These are phyloP conservation scores for Paguma larvata DNA, from an alignment of 2,797 vertebrate species.

Conservation along the genomic window DNA sequence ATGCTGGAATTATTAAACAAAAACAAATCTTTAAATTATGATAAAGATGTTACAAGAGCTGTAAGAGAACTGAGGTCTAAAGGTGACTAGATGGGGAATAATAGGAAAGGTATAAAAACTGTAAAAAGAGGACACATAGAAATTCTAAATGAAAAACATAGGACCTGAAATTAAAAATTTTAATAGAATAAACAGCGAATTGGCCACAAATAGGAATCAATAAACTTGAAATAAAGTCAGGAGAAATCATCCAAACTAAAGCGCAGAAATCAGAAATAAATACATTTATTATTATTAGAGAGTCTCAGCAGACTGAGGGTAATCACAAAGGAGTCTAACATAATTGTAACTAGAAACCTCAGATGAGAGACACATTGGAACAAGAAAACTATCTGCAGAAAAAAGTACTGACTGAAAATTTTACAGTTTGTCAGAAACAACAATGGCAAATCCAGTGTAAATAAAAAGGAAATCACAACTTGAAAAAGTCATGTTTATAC, in stretches of 20 bases:
- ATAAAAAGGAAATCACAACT: not conserved
- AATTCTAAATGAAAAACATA: constrained; percentile 36
- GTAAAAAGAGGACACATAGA: not conserved
- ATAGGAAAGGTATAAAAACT: not conserved
- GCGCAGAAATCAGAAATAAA: not conserved
- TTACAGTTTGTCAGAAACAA: not conserved
- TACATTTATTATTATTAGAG: not conserved
- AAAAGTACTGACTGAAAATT: not conserved
- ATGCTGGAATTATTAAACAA: not conserved
- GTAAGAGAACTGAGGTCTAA: not conserved
- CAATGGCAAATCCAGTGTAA: not conserved
- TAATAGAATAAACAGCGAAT: not conserved
- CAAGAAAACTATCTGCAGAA: not conserved
- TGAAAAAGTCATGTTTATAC: not conserved
- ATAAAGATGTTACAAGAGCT: not conserved
- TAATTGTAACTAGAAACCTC: not conserved
- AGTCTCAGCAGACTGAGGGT: not conserved
- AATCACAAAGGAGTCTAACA: not conserved
- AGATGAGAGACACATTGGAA: not conserved
- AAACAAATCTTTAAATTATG: not conserved
- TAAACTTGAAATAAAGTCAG: not conserved
- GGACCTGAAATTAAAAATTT: not conserved
- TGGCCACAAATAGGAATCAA: not conserved
- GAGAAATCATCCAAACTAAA: constrained; percentile 32
- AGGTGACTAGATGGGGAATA: not conserved